phyloP scores from a whole-genome alignment of 2,113 vertebrate species.

The Bungarus multicinctus region DNA sequence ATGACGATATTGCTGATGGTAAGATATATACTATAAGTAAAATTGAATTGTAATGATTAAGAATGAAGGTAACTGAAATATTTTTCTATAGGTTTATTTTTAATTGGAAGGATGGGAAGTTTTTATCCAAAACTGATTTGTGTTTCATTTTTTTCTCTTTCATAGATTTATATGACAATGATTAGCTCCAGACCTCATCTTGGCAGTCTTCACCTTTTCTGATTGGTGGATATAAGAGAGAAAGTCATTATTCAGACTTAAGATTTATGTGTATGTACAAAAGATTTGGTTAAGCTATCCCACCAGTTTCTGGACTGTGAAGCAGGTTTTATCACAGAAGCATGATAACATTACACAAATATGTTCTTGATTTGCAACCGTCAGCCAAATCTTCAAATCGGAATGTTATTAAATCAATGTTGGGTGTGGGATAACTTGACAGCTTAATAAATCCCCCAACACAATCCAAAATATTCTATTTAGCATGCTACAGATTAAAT shows the following conservation, averaged over 20 bases:
- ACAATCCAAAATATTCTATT: neutral
- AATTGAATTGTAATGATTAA: neutral
- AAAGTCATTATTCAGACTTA: neutral
- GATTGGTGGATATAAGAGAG: neutral
- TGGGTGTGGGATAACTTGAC: neutral
- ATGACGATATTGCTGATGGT: constrained; percentile 92
- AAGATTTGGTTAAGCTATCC: constrained; percentile 3
- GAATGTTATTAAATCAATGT: neutral
- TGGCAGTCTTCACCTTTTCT: neutral
- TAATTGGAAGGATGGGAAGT: neutral
- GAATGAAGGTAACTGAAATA: neutral
- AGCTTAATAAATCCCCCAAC: neutral
- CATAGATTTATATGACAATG: constrained; percentile 81
- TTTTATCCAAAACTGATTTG: neutral
- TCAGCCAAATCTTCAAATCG: neutral
- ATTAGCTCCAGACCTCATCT: constrained; percentile 44
- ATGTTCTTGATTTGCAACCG: neutral
- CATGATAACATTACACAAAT: neutral
- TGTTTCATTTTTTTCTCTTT: constrained; percentile 33
- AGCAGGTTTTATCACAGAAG: neutral
- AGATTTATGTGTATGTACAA: constrained; percentile 1
- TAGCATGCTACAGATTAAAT: neutral
- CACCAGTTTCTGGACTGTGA: neutral
- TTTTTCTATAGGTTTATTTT: constrained; percentile 5
- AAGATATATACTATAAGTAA: constrained; percentile 54